Evolutionary conservation across 2,888 invertebrate genomes (phyloP).

Genomic region (Glyphotaelius pellucidus): DNA sequence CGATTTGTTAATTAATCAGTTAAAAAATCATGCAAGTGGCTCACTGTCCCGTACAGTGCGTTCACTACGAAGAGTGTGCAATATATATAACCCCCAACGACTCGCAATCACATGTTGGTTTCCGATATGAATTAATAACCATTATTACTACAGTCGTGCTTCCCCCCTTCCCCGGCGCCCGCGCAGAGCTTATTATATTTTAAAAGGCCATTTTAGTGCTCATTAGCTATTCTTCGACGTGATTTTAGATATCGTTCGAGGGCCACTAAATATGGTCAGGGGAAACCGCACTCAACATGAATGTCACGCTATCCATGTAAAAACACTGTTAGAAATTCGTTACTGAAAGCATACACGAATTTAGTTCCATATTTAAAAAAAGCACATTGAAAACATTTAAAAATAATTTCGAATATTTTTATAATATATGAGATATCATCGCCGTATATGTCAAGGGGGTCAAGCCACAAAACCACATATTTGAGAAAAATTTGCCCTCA

Average conservation of each 20-base stretch:
- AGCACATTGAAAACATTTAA: no score
- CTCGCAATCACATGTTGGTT: conserved; percentile 62
- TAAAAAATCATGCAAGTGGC: no score
- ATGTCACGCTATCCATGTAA: neutral
- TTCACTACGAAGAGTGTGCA: neutral
- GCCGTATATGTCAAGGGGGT: no score
- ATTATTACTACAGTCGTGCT: conserved; percentile 50
- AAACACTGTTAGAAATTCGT: neutral
- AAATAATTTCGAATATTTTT: no score
- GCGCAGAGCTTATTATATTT: conserved; percentile 49
- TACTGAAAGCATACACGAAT: neutral
- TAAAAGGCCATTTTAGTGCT: conserved; percentile 61
- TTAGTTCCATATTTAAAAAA: no score
- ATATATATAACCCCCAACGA: neutral
- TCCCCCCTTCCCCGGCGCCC: conserved; percentile 36
- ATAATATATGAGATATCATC: no score
- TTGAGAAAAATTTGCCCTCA: no score
- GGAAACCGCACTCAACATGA: conserved; percentile 34
- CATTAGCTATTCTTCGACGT: conserved; percentile 63
- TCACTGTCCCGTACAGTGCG: neutral
- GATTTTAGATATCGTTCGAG: conserved; percentile 40
- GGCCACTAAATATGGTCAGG: conserved; percentile 6
- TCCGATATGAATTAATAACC: conserved; percentile 64
- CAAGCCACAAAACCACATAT: no score
- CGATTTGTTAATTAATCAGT: no score